phyloP scores from a whole-genome alignment of 2,797 vertebrate species.

The Odontamblyopus lacepedii region DNA sequence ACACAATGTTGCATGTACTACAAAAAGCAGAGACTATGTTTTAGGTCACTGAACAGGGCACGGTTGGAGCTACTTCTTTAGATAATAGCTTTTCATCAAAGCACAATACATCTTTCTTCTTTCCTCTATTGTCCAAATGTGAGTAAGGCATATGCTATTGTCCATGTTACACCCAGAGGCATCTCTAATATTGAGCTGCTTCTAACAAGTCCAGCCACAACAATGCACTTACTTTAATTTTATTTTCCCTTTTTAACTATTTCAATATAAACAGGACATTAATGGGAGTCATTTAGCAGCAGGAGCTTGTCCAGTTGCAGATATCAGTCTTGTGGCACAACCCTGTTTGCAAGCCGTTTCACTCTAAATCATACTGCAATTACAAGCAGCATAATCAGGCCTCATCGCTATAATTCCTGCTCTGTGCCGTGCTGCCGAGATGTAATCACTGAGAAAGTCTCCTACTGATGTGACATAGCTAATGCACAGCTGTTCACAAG shows the following conservation, averaged over 20 bases:
- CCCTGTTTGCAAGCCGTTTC: not conserved
- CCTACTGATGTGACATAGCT: conserved; percentile 29
- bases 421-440: conserved; percentile 24
- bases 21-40: conserved; percentile 10
- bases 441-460: conserved; percentile 47
- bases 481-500: conserved; percentile 38
- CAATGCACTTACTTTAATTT: not conserved
- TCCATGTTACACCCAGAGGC: conserved; percentile 29
- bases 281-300: conserved; percentile 13
- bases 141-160: conserved; percentile 10
- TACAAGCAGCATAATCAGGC: conserved; percentile 42
- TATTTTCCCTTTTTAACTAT: conserved; percentile 35
- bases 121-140: not conserved
- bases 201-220: not conserved
- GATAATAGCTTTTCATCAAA: conserved; percentile 13
- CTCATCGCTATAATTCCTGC: conserved; percentile 23
- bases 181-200: not conserved
- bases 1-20: conserved; percentile 24
- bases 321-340: conserved; percentile 11
- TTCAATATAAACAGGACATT: conserved; percentile 36
- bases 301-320: conserved; percentile 5
- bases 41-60: conserved; percentile 46
- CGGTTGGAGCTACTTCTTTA: not conserved
- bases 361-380: conserved; percentile 39
- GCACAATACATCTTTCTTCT: conserved; percentile 24